Evolutionary conservation across 2,113 vertebrate species (phyloP).

Genomic region (Otus sunia): DNA sequence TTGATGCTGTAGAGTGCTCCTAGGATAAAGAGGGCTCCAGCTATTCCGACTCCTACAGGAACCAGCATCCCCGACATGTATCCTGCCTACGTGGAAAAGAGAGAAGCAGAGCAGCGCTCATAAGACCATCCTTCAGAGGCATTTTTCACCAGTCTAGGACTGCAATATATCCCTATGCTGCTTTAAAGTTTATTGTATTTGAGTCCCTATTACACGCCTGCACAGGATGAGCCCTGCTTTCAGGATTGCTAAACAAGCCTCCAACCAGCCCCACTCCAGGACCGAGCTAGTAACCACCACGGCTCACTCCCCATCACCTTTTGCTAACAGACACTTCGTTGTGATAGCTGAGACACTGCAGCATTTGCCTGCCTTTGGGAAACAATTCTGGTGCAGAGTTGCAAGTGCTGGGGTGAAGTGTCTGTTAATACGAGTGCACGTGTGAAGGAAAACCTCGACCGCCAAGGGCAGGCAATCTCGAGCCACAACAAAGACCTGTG

Average conservation of each 20-base stretch:
- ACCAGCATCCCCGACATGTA: slow-evolving; percentile 98
- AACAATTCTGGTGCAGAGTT: background rate
- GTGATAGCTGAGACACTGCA: background rate
- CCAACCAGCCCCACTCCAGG: background rate
- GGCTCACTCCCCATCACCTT: background rate
- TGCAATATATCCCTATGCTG: background rate
- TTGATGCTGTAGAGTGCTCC: slow-evolving; percentile 94
- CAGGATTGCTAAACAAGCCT: background rate
- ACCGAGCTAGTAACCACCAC: background rate
- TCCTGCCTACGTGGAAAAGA: slow-evolving; percentile 78
- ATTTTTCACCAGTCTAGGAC: background rate
- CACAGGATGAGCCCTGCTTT: background rate
- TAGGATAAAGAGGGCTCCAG: slow-evolving; percentile 91
- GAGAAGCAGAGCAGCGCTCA: background rate
- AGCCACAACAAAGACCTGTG: background rate
- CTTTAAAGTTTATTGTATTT: background rate
- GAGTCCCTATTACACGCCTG: background rate
- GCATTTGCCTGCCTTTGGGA: background rate
- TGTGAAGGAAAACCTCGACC: background rate
- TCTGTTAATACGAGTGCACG: fast-evolving
- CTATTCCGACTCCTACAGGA: slow-evolving; percentile 92
- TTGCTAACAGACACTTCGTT: background rate
- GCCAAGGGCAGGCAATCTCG: background rate
- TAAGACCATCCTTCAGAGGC: background rate
- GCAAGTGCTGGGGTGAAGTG: background rate